Percentiles rank a stretch among this genome's conserved stretches.
These are phyloP conservation scores for Ivindomyrus marchei DNA, from an alignment of 2,113 vertebrate genomes.

Conservation along the genomic window DNA sequence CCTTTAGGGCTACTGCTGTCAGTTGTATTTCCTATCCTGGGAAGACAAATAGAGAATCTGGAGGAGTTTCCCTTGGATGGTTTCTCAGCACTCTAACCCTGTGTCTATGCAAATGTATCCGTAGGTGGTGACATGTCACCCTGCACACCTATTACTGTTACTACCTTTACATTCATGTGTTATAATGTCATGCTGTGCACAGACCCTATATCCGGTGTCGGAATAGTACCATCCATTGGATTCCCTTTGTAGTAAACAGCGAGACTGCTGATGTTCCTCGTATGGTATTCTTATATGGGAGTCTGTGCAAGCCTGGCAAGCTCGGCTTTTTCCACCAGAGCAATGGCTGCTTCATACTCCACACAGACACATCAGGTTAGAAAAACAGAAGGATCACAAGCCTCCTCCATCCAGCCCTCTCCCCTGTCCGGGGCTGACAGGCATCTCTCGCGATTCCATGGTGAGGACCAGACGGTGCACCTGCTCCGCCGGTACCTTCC, in stretches of 20 bases:
- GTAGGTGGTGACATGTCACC: not conserved
- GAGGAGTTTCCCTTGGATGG: not conserved
- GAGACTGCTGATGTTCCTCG: not conserved
- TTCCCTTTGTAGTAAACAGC: not conserved
- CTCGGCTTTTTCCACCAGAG: not conserved
- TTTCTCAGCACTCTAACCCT: not conserved
- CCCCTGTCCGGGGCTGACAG: not conserved
- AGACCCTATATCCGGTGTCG: not conserved
- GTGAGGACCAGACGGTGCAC: not conserved
- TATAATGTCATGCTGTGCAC: not conserved
- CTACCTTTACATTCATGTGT: not conserved
- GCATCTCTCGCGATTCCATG: not conserved
- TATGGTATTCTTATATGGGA: not conserved
- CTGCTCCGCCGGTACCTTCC: conserved; percentile 17
- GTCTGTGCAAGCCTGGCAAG: not conserved
- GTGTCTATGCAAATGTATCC: not conserved
- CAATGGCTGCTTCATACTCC: not conserved
- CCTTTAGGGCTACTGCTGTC: not conserved
- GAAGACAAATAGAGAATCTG: not conserved
- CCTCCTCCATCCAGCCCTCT: not conserved
- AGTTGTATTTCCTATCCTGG: not conserved
- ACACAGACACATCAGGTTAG: not conserved
- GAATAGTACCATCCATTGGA: not conserved
- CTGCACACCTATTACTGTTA: not conserved
- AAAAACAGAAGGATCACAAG: not conserved